Conservation (phyloP, 2,888 invertebrate genomes). For the Meganola albula region DNA sequence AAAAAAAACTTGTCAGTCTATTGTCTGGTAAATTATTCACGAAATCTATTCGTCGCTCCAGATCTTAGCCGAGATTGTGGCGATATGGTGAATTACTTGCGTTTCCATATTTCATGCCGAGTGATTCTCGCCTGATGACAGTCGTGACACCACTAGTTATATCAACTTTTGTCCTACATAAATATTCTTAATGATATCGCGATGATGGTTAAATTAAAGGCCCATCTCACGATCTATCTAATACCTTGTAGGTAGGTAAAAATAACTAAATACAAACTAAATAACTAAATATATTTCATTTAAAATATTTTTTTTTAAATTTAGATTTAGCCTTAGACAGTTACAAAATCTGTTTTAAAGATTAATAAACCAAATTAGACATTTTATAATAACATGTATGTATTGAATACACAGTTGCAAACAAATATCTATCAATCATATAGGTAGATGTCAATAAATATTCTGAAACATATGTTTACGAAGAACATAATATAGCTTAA, state of each 20-base stretch:
- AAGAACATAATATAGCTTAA: slow-evolving; percentile 34
- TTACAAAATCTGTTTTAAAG: too few species aligned
- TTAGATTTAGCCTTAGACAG: too few species aligned
- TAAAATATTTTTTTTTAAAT: too few species aligned
- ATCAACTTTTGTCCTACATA: slow-evolving; percentile 39
- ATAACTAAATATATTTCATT: too few species aligned
- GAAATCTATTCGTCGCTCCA: slow-evolving; percentile 65
- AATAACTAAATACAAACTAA: too few species aligned
- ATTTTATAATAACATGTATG: slow-evolving; percentile 20
- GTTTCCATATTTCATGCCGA: slow-evolving; percentile 60
- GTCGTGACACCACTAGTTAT: slow-evolving; percentile 58
- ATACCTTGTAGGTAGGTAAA: too few species aligned
- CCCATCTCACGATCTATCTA: too few species aligned
- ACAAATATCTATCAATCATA: slow-evolving; percentile 29
- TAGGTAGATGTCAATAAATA: slow-evolving; percentile 26
- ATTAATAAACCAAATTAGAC: too few species aligned
- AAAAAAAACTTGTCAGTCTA: slow-evolving; percentile 63
- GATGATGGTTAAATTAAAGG: too few species aligned
- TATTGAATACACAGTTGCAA: slow-evolving; percentile 27
- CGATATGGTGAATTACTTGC: slow-evolving; percentile 64
- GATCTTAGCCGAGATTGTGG: slow-evolving; percentile 59
- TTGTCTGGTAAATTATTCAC: slow-evolving; percentile 73
- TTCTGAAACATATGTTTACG: slow-evolving; percentile 32
- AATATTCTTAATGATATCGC: slow-evolving; percentile 37
- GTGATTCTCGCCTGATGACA: slow-evolving; percentile 61